Evolutionary conservation across 2,888 invertebrate genomes (phyloP), one percentile per base, ranked within the genome.

Genomic region (Dasysyrphus albostriatus): DNA sequence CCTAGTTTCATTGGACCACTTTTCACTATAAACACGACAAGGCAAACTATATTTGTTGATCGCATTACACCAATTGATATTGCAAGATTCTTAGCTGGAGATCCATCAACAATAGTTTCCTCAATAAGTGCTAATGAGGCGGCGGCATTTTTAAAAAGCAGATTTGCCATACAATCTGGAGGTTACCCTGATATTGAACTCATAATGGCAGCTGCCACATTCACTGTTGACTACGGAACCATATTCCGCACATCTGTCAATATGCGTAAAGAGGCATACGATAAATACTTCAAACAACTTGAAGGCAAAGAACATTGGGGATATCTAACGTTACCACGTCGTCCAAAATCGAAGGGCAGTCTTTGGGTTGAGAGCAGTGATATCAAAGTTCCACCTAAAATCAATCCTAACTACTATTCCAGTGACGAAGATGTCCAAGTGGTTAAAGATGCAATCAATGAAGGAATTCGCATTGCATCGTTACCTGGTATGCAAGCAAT

Each of bases 351-450:
- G 14, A 93, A 93, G 24, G 97, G 97, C 0, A 93, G 94, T 32
- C 88, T 97, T 0, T 94, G 93, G 89, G 92, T 98, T 9, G 94
- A 93, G 89, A 95, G 95, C 58, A 94, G 93, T 16, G 95, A 98
- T 93, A 97, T 95, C 59, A 95, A 39, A 14, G 14, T 95, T 47
- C 94, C 95, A 89, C 97, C 98, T 0, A 92, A 95, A n/a, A 95
- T 98, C 89, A 95, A 96, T 89, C 96, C 97, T 0, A 96, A 98
- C 89, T 98, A 98, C 91, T 94, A 97, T 82, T 94, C 94, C 0
- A 94, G 96, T 90, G 94, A 94, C 82, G 90, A 94, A 42, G 94
- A 97, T 89, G 92, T 95, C 0, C 93, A 94, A 16, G 94, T 94
- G 0, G 92, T 95, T 61, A 91, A 95, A 5, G 94, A 94, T 19